Conservation (phyloP, 2,888 invertebrate genomes). For the Hymenopus coronatus region DNA sequence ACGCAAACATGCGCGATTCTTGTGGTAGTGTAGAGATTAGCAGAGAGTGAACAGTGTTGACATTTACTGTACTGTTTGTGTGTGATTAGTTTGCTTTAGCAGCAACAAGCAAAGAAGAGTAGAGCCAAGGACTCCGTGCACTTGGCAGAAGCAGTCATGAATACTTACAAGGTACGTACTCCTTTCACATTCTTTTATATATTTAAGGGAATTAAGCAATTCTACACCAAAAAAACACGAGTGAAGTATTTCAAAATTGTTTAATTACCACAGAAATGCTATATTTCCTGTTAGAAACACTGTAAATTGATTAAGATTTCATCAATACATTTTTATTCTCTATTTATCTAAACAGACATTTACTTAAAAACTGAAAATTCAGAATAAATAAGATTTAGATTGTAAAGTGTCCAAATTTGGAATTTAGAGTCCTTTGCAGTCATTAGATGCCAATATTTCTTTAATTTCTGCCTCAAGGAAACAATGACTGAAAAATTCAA, state of each 20-base stretch:
- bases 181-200: neutral
- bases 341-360: neutral
- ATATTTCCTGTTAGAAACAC: neutral
- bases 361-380: too few relatives aligned
- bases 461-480: too few relatives aligned
- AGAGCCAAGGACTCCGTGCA: neutral
- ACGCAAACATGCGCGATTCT: neutral
- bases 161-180: neutral
- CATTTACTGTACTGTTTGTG: neutral
- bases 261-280: neutral
- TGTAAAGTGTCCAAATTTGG: too few relatives aligned
- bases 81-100: neutral
- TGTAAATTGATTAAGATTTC: neutral
- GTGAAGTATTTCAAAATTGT: neutral
- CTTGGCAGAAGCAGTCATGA: neutral
- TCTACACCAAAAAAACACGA: neutral
- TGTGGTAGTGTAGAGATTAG: neutral
- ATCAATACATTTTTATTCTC: neutral
- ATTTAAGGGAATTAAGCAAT: neutral
- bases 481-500: too few relatives aligned
- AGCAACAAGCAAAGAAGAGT: neutral
- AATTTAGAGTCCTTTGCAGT: too few relatives aligned
- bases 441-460: too few relatives aligned
- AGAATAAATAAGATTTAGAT: too few relatives aligned
- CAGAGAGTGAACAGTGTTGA: neutral